Evolutionary conservation across 2,888 invertebrate genomes (phyloP), one percentile per base, ranked within the genome.

Genomic region (Cremastinae sp.): DNA sequence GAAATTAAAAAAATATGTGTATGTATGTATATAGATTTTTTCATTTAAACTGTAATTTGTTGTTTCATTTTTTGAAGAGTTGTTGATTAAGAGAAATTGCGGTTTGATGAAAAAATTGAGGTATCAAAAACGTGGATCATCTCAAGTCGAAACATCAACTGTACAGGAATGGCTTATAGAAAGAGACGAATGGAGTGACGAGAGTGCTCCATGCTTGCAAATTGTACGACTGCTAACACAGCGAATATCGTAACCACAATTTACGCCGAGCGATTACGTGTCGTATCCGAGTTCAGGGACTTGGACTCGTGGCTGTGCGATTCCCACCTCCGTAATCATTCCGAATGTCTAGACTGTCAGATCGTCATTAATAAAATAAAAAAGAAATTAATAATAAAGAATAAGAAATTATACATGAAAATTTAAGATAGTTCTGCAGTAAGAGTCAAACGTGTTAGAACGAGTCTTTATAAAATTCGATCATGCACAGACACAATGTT

Each of bases 241-340:
- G 10, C 39, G 41, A 41, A 64, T 41, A 47, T 10, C 43, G 47
- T 68, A 72, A 76, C 73, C 69, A 69, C 69, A 69, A 53, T 70
- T 53, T 53, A 61, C 35, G 43, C 28, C 2, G 20, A 41, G 43
- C 64, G 72, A 69, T 73, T 69, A 61, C 73, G 45, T 10, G 47
- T 41, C 22, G 47, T 14, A 45, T 51, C 64, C 47, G 59, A 61
- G 73, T 59, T 69, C 49, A 66, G 47, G 62, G 37, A 43, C 66
- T 45, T 76, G 35, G 28, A 47, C 56, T 47, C 20, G 39, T 43
- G 53, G 58, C 58, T 64, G 64, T 68, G 39, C 61, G 43, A 49
- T 35, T 75, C 66, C 51, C 37, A 14, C 41, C 49, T 41, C 43
- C 43, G 55, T 55, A 14, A 61, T 56, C 1, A 37, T 41, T 37